These are phyloP conservation scores for Heptranchias perlo DNA, from an alignment of 2,113 vertebrate genomes.

Conservation along the genomic window DNA sequence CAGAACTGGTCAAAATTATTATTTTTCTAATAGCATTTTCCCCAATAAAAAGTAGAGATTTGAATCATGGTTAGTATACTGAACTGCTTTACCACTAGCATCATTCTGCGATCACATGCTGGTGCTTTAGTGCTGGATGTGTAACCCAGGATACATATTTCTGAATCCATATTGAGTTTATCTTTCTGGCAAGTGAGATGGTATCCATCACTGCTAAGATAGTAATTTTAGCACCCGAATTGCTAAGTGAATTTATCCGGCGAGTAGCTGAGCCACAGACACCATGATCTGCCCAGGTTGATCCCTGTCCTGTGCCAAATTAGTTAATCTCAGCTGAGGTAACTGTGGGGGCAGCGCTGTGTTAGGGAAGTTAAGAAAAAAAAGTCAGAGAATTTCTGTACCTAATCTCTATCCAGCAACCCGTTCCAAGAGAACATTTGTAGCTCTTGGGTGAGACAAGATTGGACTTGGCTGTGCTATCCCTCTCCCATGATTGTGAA, in stretches of 20 bases:
- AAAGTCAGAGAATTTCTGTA: neutral
- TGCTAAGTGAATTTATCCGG: neutral
- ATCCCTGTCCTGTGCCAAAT: neutral
- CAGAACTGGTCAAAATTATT: neutral
- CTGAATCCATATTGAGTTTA: neutral
- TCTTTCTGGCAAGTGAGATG: neutral
- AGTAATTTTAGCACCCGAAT: neutral
- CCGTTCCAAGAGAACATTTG: neutral
- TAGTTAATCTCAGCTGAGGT: neutral
- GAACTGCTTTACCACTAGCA: neutral
- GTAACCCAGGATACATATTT: neutral
- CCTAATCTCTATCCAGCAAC: neutral
- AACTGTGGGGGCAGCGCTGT: neutral
- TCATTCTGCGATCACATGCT: neutral
- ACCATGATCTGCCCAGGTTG: neutral
- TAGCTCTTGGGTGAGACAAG: neutral
- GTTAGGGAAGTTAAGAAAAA: neutral
- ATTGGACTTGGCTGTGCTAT: no score
- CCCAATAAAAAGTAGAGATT: neutral
- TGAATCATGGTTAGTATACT: neutral
- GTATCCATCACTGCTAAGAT: neutral
- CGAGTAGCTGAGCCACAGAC: neutral
- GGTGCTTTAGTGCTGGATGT: neutral
- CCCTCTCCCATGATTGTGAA: neutral
- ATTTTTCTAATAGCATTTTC: neutral